These are phyloP conservation scores for Guaruba guarouba DNA, from an alignment of 2,113 vertebrate genomes.

Conservation along the genomic window DNA sequence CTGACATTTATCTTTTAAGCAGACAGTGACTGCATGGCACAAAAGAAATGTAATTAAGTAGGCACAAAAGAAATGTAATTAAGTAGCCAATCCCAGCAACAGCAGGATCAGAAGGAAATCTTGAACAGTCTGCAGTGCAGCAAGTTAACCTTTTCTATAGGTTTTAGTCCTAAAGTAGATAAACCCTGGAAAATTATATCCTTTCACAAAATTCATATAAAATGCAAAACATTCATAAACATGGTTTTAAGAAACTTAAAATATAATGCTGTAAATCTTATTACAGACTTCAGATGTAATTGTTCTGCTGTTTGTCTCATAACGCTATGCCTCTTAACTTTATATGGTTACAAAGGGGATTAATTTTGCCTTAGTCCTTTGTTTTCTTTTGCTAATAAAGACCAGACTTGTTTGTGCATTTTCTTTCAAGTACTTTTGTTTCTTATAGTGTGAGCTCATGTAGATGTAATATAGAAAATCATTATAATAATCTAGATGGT, in stretches of 20 bases:
- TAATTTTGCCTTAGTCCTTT: slow-evolving; percentile 73
- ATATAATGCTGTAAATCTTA: slow-evolving; percentile 57
- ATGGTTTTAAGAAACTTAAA: slow-evolving; percentile 33
- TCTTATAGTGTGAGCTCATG: slow-evolving; percentile 58
- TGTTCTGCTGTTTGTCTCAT: slow-evolving; percentile 65
- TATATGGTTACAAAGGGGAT: slow-evolving; percentile 71
- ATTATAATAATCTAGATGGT: not conserved
- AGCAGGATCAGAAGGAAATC: not conserved
- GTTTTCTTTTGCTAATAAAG: slow-evolving; percentile 66
- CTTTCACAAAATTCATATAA: slow-evolving; percentile 21
- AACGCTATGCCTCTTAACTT: slow-evolving; percentile 53
- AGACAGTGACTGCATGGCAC: slow-evolving; percentile 7
- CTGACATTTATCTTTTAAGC: slow-evolving; percentile 25
- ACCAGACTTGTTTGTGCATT: slow-evolving; percentile 71
- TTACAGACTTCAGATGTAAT: slow-evolving; percentile 55
- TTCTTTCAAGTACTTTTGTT: slow-evolving; percentile 64
- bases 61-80: slow-evolving; percentile 16
- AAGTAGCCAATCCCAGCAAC: slow-evolving; percentile 6
- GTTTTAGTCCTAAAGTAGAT: not conserved
- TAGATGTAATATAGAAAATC: slow-evolving; percentile 5
- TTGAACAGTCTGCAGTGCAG: not conserved
- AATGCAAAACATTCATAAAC: slow-evolving; percentile 50
- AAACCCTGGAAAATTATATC: not conserved
- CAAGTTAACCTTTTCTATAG: not conserved
- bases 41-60: slow-evolving; percentile 17